Conservation (phyloP, 2,888 invertebrate genomes). For the Sceliomorpha sp. region DNA sequence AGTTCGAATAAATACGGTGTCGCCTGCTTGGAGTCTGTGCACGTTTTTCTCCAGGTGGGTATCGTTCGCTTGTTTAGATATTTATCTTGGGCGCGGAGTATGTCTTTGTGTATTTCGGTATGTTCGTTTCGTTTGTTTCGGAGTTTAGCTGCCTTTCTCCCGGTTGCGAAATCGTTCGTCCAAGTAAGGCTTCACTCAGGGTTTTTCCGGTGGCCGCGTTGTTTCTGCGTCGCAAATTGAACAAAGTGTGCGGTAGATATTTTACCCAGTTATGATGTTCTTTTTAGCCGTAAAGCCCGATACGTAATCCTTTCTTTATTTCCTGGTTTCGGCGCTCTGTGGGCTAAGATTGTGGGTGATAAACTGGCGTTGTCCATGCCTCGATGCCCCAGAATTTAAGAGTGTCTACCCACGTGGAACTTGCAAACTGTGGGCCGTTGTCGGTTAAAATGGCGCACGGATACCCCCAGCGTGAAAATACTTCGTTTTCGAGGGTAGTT, state of each 20-base stretch:
- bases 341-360: conserved; percentile 15
- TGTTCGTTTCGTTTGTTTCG: neutral
- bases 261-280: conserved; percentile 13
- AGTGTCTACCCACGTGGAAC: neutral
- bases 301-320: conserved; percentile 9
- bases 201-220: conserved; percentile 35
- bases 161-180: conserved; percentile 3
- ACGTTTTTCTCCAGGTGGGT: too few species aligned
- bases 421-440: too few species aligned
- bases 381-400: conserved; percentile 1
- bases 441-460: too few species aligned
- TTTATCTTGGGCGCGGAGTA: too few species aligned
- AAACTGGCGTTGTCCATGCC: conserved; percentile 21
- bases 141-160: conserved; percentile 12
- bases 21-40: too few species aligned
- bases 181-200: conserved; percentile 7
- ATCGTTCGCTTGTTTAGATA: too few species aligned
- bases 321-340: too few species aligned
- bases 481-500: too few species aligned
- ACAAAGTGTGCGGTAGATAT: neutral
- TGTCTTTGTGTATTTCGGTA: too few species aligned
- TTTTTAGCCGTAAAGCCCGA: conserved; percentile 6
- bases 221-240: conserved; percentile 7
- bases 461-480: too few species aligned
- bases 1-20: neutral